Percentiles rank a stretch among this genome's conserved stretches.
Conservation (phyloP, 2,888 invertebrate species). For the Diabrotica balteata region DNA sequence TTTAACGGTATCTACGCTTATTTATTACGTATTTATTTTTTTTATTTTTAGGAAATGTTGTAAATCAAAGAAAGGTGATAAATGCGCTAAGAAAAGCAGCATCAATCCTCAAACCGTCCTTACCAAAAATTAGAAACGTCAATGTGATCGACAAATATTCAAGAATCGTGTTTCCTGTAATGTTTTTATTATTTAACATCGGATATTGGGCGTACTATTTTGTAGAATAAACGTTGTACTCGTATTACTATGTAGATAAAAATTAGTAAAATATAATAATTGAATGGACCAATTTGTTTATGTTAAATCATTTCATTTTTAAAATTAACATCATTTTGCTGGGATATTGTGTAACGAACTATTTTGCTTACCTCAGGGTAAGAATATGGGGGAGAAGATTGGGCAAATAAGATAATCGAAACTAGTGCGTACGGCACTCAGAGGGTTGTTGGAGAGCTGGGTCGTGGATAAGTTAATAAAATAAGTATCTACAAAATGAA, state of each 20-base stretch:
- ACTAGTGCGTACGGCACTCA: too few relatives aligned
- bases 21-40: neutral
- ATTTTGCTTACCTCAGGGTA: too few relatives aligned
- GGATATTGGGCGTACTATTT: slow-evolving; percentile 94
- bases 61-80: slow-evolving; percentile 74
- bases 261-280: slow-evolving; percentile 10
- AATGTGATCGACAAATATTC: slow-evolving; percentile 98
- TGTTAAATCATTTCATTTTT: too few relatives aligned
- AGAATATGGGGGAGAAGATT: too few relatives aligned
- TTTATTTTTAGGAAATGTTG: slow-evolving; percentile 62
- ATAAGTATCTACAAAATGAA: too few relatives aligned
- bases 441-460: too few relatives aligned
- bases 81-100: slow-evolving; percentile 85
- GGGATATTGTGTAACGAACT: too few relatives aligned
- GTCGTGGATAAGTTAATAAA: too few relatives aligned
- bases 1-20: neutral
- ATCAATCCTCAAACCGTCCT: slow-evolving; percentile 84
- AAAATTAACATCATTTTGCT: too few relatives aligned
- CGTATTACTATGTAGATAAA: slow-evolving; percentile 1
- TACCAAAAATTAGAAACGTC: slow-evolving; percentile 96
- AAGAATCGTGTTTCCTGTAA: slow-evolving; percentile 92
- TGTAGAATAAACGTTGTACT: slow-evolving; percentile 35
- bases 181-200: slow-evolving; percentile 94
- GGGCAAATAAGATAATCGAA: too few relatives aligned
- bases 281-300: too few relatives aligned